Evolutionary conservation across 2,888 invertebrate genomes (phyloP), one percentile per base, ranked within the genome.

Genomic region (Beris chalybata): DNA sequence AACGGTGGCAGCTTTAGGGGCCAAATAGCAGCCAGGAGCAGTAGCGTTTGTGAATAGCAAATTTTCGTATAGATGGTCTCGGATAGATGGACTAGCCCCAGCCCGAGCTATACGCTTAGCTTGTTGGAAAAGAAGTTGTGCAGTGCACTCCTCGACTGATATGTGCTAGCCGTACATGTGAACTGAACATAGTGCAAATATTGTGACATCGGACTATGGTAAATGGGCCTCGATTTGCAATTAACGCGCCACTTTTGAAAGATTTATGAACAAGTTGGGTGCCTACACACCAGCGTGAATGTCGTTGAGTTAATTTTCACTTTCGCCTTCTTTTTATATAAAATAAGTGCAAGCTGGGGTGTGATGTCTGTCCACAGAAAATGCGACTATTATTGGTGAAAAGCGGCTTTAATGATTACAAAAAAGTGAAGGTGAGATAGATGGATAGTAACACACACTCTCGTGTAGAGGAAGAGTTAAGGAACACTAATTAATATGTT

Each of bases 181-280:
- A 52, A 52, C 29, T 29, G 48, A 30, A 11, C 15, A 15, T 13
- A 57, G 32, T 68, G 57, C 64, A 66, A 69, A 69, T 66, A 69
- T 69, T 69, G 64, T 69, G 68, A 69, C 68, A 69, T 59, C 61
- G 50, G 64, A 13, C 54, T 48, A 31, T 66, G 53, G 48, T 69
- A 66, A 69, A 69, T 69, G 68, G 59, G 53, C 50, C 68, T 64
- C 68, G 59, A 69, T 57, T 47, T 59, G 68, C 68, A 69, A 69
- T 69, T 69, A 69, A 63, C 66, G 64, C 68, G 59, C 64, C 64
- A 69, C 64, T 69, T 54, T 66, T 69, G 66, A 69, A 58, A 69
- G 68, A 69, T 69, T 69, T 69, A 69, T 69, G 64, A 29, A 48
- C 59, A 43, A 59, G 44, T 52, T 45, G 63, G 63, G 65, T 45